These are phyloP conservation scores for Malurus splendens DNA, from an alignment of 2,797 vertebrate species.

Conservation along the genomic window DNA sequence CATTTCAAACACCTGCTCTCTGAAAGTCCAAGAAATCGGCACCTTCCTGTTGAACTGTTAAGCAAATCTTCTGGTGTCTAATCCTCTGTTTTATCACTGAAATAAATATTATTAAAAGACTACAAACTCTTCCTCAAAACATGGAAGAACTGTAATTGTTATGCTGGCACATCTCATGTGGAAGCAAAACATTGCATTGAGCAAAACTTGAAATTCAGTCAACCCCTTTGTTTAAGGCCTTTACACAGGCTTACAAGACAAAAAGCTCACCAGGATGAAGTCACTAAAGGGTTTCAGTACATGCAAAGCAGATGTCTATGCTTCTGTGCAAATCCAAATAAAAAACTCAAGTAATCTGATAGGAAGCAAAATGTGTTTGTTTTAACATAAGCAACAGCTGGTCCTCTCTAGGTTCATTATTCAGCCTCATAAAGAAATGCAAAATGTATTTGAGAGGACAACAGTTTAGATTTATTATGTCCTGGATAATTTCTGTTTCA, in stretches of 20 bases:
- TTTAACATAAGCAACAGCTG: conserved; percentile 43
- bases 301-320: not conserved
- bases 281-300: not conserved
- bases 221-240: not conserved
- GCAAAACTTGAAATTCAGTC: not conserved
- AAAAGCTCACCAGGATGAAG: not conserved
- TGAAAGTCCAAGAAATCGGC: not conserved
- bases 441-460: not conserved
- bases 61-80: not conserved
- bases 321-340: not conserved
- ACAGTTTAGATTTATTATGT: not conserved
- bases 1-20: not conserved
- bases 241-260: not conserved
- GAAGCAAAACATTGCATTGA: not conserved
- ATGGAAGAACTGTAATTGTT: not conserved
- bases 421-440: not conserved
- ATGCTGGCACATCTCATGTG: not conserved
- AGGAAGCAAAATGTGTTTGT: conserved; percentile 23
- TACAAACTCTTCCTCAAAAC: not conserved
- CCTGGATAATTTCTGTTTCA: not conserved
- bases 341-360: not conserved
- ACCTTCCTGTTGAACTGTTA: not conserved
- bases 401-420: not conserved
- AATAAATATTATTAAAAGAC: not conserved
- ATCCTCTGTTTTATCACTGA: not conserved